Evolutionary conservation across 2,888 invertebrate species (phyloP), one percentile per base, ranked within the genome.

Genomic region (Spilosoma lubricipeda): DNA sequence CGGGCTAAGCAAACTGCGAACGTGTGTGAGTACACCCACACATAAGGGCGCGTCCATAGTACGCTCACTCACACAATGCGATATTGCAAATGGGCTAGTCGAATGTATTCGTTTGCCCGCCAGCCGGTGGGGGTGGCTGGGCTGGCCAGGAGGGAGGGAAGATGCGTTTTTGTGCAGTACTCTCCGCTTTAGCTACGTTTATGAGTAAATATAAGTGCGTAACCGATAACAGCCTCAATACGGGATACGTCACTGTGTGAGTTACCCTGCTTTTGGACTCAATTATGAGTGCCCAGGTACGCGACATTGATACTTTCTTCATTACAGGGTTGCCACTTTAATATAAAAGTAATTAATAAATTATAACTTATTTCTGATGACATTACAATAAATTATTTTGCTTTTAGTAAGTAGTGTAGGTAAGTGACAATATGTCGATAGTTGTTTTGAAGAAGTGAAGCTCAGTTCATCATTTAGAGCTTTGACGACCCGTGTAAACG

Each of bases 31-130:
- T 80, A 79, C n/a, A 84, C 88, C 77, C 89, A 88, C 90, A 67
- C 78, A 63, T 65, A 75, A 79, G 79, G 78, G 75, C 71, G 79
- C 59, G 78, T 75, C 80, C 83, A 87, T 82, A 82, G 87, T 90
- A 92, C 90, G 89, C 84, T 87, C 91, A 95, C 95, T 87, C 95
- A 94, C 95, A 95, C 95, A 94, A 94, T 93, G 93, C 88, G 89
- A 93, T 93, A 93, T 94, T 93, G 94, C 95, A 94, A 95, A 95
- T 95, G 93, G 94, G 94, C 95, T 94, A 94, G 93, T 95, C 94
- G 94, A 94, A 95, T 95, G 95, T 94, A 94, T 94, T 94, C 94
- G 93, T 93, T 93, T 93, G 90, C 91, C 93, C 91, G 91, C 89
- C 92, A 91, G 90, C 91, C 89, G 87, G 82, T 81, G 77, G 90